Evolutionary conservation across 2,113 vertebrate genomes (phyloP), one percentile per base, ranked within the genome.

Genomic region (Neogale vison): DNA sequence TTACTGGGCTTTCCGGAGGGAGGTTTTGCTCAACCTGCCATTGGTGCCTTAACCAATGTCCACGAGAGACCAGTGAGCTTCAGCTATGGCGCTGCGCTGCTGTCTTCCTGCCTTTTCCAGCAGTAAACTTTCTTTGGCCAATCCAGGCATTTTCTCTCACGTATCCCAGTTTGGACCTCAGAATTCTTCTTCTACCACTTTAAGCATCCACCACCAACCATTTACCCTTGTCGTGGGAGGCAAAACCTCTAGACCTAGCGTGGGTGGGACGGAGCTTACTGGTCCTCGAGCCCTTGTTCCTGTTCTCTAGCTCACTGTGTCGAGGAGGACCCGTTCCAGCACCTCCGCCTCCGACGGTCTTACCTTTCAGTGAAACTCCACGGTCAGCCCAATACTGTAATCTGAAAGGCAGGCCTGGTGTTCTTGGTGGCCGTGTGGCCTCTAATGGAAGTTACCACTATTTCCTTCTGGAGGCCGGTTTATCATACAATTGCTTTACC

Each of bases 391-490:
- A 42, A 31, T 55, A 45, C 18, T 94, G 94, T 82, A 85, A 5
- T 67, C 36, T 76, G 69, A 31, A 84, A 84, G 47, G 6, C 83
- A 50, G 26, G 21, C 23, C 59, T 21, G 15, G 18, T 39, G 55
- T 92, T 21, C 15, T 18, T 67, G 79, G 20, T 86, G 67, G 55
- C 31, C 14, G 0, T 72, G 50, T 57, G 57, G n/a, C n/a, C 55
- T 57, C 59, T 59, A 47, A 12, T 61, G 67, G 77, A 55, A 82
- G 26, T 88, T 63, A 31, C 50, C n/a, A 21, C 77, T 31, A 21
- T 95, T 94, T 98, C 88, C 94, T 77, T 76, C 72, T 36, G 18
- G 91, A 93, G 63, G 50, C n/a, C 7, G n/a, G 1, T 21, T 67
- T 81, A 36, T 87, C 71, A 36, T 59, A 67, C 11, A 84, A 20